These are phyloP conservation scores for Lamprologus lemairii DNA, from an alignment of 2,113 vertebrate genomes.

Conservation along the genomic window DNA sequence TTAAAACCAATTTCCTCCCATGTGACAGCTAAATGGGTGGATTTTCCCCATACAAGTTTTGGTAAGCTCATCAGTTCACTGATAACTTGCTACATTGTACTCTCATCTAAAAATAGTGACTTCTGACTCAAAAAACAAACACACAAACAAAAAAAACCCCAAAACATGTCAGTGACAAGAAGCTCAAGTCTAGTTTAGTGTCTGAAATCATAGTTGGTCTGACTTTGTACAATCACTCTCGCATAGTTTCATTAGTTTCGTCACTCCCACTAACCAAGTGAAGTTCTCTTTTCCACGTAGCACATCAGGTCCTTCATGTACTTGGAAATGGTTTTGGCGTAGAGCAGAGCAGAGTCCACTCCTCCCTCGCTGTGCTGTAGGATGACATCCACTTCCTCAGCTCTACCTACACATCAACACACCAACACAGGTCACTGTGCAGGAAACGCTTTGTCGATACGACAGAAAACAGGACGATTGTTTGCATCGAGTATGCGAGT, in stretches of 20 bases:
- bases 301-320: slow-evolving; percentile 91
- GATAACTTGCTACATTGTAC: background rate
- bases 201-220: background rate
- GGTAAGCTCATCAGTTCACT: background rate
- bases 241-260: background rate
- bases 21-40: background rate
- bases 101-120: background rate
- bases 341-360: slow-evolving; percentile 82
- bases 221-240: background rate
- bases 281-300: slow-evolving; percentile 85
- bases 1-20: background rate
- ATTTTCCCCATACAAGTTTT: background rate
- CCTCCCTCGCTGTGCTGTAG: slow-evolving; percentile 90
- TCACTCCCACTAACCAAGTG: slow-evolving; percentile 71
- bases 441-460: background rate
- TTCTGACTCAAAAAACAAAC: background rate
- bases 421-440: background rate
- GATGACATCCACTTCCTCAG: slow-evolving; percentile 83
- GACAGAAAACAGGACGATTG: background rate
- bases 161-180: background rate
- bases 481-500: fast-evolving
- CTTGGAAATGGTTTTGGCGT: slow-evolving; percentile 87
- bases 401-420: slow-evolving; percentile 37
- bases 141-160: fast-evolving
- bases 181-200: background rate